Evolutionary conservation across 2,113 vertebrate genomes (phyloP).

Genomic region (Nycticebus coucang): DNA sequence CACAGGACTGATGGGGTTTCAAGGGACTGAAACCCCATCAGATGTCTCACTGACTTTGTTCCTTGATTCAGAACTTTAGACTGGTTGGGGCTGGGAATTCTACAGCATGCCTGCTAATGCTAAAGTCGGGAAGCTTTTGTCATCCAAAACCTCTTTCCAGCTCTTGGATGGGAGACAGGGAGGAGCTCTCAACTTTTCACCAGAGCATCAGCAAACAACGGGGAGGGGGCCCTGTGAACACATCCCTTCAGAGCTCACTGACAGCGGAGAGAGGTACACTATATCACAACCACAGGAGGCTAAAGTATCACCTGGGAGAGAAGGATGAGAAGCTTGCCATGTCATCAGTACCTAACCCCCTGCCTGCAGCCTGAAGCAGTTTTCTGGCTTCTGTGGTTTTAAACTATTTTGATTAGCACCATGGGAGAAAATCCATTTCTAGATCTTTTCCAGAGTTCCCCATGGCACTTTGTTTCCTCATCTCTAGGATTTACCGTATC

Average conservation of each 20-base stretch:
- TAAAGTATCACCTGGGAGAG: background rate
- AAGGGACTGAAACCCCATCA: too few species aligned
- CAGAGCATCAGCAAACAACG: background rate
- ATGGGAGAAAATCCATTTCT: background rate
- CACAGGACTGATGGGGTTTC: background rate
- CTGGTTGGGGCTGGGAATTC: background rate
- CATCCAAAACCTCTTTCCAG: background rate
- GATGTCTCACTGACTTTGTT: conserved; percentile 11
- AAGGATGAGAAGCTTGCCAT: background rate
- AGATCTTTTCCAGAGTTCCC: conserved; percentile 21
- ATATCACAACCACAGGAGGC: background rate
- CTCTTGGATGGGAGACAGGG: background rate
- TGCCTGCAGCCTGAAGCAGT: background rate
- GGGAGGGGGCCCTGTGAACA: background rate
- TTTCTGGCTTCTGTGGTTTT: conserved; percentile 34
- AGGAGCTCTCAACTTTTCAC: background rate
- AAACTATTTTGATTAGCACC: conserved; percentile 33
- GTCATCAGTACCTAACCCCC: background rate
- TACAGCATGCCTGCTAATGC: background rate
- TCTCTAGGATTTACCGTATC: background rate
- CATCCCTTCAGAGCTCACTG: background rate
- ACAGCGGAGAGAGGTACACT: background rate
- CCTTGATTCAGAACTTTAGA: conserved; percentile 17
- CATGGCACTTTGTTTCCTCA: background rate
- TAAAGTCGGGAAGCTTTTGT: background rate